Conservation (phyloP, 1,140 invertebrate species). For the Apis cerana region DNA sequence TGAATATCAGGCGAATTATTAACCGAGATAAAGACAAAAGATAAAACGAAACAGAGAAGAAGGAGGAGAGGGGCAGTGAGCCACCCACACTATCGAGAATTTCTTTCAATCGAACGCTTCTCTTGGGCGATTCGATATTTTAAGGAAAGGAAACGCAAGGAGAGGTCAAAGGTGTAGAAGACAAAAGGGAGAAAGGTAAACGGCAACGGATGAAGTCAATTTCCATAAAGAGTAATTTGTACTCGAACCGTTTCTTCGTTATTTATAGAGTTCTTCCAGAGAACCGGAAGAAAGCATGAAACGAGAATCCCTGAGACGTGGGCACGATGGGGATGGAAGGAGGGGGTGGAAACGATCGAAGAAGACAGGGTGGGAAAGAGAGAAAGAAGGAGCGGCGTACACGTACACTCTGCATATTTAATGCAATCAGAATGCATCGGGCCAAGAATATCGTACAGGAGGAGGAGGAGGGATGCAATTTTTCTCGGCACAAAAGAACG, state of each 20-base stretch:
- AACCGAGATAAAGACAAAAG: not conserved
- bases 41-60: not conserved
- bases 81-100: not conserved
- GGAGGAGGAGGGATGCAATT: slow-evolving; percentile 37
- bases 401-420: slow-evolving; percentile 55
- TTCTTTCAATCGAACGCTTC: not conserved
- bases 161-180: not conserved
- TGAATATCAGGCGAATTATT: too few relatives aligned
- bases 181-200: not conserved
- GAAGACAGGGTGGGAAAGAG: not conserved
- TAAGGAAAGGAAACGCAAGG: too few relatives aligned
- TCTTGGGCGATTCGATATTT: too few relatives aligned
- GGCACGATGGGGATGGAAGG: not conserved
- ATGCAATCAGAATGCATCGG: slow-evolving; percentile 56
- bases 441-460: slow-evolving; percentile 48
- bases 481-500: slow-evolving; percentile 20
- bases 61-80: too few relatives aligned
- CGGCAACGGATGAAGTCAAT: slow-evolving; percentile 19
- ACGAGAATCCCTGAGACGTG: slow-evolving; percentile 1
- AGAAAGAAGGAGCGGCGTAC: not conserved
- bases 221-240: slow-evolving; percentile 46
- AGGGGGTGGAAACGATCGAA: not conserved
- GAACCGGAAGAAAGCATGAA: not conserved
- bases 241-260: slow-evolving; percentile 6
- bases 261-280: slow-evolving; percentile 23